These are phyloP conservation scores for Cichladusa arquata DNA, from an alignment of 2,113 vertebrate genomes.

Conservation along the genomic window DNA sequence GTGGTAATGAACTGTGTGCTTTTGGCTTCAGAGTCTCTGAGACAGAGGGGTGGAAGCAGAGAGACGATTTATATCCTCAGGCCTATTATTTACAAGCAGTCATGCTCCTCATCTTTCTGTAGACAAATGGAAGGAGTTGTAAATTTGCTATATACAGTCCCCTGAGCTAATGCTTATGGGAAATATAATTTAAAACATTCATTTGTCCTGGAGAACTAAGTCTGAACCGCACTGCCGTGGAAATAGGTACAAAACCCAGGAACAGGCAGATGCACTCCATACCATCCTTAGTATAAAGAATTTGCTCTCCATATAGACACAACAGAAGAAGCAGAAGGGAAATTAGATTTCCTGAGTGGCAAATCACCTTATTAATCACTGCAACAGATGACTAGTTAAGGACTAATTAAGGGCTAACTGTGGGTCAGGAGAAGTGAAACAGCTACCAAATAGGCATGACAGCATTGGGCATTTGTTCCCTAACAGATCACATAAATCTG, in stretches of 20 bases:
- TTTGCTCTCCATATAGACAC: not conserved
- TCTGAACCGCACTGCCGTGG: not conserved
- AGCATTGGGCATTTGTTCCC: not conserved
- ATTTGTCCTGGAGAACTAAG: not conserved
- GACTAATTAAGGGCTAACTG: conserved; percentile 6
- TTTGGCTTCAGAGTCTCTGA: conserved; percentile 6
- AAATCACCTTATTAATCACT: conserved; percentile 35
- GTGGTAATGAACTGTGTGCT: conserved; percentile 6
- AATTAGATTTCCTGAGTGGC: not conserved
- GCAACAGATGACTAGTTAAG: not conserved
- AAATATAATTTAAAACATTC: conserved; percentile 4
- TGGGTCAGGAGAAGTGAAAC: not conserved
- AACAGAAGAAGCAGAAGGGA: not conserved
- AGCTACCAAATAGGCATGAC: not conserved
- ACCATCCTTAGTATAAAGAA: not conserved
- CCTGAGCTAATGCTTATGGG: conserved; percentile 26
- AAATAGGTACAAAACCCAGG: not conserved
- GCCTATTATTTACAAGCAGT: conserved; percentile 48
- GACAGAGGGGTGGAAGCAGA: not conserved
- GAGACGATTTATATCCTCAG: conserved; percentile 9
- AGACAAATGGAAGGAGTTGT: conserved; percentile 32
- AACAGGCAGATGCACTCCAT: not conserved
- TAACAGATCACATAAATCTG: not conserved
- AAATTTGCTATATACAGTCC: conserved; percentile 9
- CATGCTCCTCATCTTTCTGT: not conserved